phyloP scores from a whole-genome alignment of 2,113 vertebrate genomes.

The Aramus guarauna region DNA sequence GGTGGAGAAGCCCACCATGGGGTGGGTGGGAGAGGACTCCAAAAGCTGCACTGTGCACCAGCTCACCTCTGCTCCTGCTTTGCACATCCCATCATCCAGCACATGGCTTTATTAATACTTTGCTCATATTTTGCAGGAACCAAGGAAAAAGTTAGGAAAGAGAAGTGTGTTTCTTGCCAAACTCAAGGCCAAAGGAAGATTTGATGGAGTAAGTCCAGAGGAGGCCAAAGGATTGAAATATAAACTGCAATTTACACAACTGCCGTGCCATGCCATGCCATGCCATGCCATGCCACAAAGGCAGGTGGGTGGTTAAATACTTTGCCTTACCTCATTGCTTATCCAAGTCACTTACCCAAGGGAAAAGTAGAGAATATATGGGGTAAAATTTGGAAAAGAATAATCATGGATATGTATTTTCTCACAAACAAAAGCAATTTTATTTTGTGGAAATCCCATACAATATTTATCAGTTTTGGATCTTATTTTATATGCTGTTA shows the following conservation, averaged over 20 bases:
- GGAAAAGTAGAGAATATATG: not conserved
- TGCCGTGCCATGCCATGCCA: not conserved
- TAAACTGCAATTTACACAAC: not conserved
- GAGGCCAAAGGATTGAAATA: not conserved
- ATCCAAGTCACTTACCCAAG: too few relatives aligned
- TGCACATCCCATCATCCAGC: rapidly evolving
- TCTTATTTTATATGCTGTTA: not conserved
- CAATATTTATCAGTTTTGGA: not conserved
- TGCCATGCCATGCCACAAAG: not conserved
- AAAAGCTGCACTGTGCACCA: not conserved
- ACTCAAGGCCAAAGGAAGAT: not conserved
- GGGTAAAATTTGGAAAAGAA: not conserved
- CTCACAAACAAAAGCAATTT: not conserved
- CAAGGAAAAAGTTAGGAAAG: not conserved
- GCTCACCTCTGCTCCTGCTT: not conserved
- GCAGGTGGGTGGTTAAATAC: not conserved
- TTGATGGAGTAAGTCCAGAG: too few relatives aligned
- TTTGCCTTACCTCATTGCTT: not conserved
- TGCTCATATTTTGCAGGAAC: not conserved
- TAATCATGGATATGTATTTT: not conserved
- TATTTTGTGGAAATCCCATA: not conserved
- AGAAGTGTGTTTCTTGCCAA: not conserved
- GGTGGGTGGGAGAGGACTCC: rapidly evolving
- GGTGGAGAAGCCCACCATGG: rapidly evolving
- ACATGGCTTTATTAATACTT: not conserved